Base-by-base conservation (phyloP, 2,888 invertebrate genomes). In the Xylophagus ater region DNA sequence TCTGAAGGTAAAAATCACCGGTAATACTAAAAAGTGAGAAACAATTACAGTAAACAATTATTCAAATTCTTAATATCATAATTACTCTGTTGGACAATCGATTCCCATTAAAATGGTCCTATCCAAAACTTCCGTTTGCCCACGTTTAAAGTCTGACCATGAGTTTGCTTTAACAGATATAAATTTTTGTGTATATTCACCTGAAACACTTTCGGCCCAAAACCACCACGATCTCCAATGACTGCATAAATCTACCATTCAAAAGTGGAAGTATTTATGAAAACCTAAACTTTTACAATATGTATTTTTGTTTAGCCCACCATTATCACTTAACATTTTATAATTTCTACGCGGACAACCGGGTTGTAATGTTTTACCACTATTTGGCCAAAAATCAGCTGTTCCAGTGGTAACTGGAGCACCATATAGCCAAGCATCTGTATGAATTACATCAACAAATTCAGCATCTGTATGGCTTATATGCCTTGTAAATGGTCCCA, bases 381-480 rank as follows among this genome's bases (percentile, higher is more conserved):
- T 68, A 44, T 75, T 75, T 1, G 75, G 75, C 75, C 74, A 75
- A 57, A 75, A 75, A 49, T 75, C 75, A 1, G 63, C 73, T 0
- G 72, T 72, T 2, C 74, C 76, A 0, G 74, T 73, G 12, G 62
- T 56, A 1, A 70, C 67, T 0, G 74, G 74, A 0, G 74, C 73
- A 0, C 75, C 76, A 42, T 74, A 74, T 0, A 69, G 12, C 19
- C 74, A 74, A 0, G 74, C 74, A 48, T 79, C 78, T 1, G 81
- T 78, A 52, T 81, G 81, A 41, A 81, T 78, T 4, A 81, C 70
- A 55, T 81, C 75, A 2, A 75, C 75, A 30, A 74, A 73, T 34
- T 71, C 69, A 0, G 75, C 75, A 53, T 75, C 74, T 2, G 59
- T 60, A 3, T 66, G 65, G 25, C 50, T 64, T 9, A 75, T 55